A percentile compares a stretch with the other conserved stretches of the same genome.
These are phyloP conservation scores for Corydoras sp. DNA, from an alignment of 2,113 vertebrate genomes.

Conservation along the genomic window DNA sequence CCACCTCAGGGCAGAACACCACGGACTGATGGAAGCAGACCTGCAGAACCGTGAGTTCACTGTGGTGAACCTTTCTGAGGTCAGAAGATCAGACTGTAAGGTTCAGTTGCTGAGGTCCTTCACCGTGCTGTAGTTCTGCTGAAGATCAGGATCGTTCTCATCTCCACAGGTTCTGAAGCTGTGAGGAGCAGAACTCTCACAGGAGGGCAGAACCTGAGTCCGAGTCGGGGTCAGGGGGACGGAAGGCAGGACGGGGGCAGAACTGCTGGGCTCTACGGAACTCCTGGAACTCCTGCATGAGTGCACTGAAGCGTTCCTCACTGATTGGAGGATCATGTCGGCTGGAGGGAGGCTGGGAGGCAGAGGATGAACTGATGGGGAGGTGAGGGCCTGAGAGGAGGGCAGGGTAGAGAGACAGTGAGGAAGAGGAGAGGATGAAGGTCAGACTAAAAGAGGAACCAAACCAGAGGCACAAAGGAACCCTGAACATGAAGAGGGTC, in stretches of 20 bases:
- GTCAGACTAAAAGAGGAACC: not conserved
- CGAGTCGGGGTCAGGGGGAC: slow-evolving; percentile 50
- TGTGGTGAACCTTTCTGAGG: no score
- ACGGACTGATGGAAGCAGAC: no score
- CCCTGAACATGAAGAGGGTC: no score
- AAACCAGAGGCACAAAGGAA: no score
- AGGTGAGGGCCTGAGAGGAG: slow-evolving; percentile 27
- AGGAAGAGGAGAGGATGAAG: not conserved
- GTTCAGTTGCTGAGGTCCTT: no score
- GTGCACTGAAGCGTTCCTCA: slow-evolving; percentile 68
- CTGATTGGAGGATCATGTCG: slow-evolving; percentile 58
- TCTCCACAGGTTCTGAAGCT: no score
- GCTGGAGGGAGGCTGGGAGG: slow-evolving; percentile 50
- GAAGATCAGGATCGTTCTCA: no score
- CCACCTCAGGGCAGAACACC: no score
- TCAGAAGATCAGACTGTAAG: no score
- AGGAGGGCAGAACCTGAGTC: slow-evolving; percentile 65
- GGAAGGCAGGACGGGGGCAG: slow-evolving; percentile 47
- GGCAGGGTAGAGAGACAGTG: not conserved
- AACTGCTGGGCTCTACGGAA: slow-evolving; percentile 59
- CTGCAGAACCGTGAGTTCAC: no score
- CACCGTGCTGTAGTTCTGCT: no score
- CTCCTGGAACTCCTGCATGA: slow-evolving; percentile 68
- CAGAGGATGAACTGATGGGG: slow-evolving; percentile 37
- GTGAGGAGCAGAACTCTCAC: slow-evolving; percentile 48